Evolutionary conservation across 2,113 vertebrate species (phyloP), one percentile per base, ranked within the genome.

Genomic region (Struthio camelus): DNA sequence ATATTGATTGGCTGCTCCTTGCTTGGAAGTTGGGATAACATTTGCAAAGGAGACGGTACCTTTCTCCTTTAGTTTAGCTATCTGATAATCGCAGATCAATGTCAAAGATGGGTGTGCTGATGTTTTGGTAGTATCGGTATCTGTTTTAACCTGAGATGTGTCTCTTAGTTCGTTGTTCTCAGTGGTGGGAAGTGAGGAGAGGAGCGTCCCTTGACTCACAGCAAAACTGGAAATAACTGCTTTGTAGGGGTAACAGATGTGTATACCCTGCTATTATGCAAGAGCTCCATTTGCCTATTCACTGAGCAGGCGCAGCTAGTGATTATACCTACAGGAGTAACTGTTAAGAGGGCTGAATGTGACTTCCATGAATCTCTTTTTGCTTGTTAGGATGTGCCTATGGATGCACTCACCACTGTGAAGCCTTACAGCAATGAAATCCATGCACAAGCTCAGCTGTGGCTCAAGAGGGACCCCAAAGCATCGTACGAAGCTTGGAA

Each of bases 381-480:
- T 71, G 6, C 85, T 89, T 76, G 7, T 48, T 83, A 99, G 99
- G 99, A 99, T 93, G 97, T 99, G 93, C 99, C 99, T 6, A 97
- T 98, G 6, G 99, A 99, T 64, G 98, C 99, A 62, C 98, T 99
- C 80, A 99, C 99, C 81, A 99, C 99, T 27, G 99, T 99, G 73
- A 99, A 99, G 94, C 99, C 99, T 9, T 99, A 99, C 98, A 99
- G 99, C 97, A 99, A 99, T 54, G 99, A 99, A 98, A 99, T 99
- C 95, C 99, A 99, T 9, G 99, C 99, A 32, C 99, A 99, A 97
- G 99, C 99, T 87, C 99, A 99, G 88, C 98, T 99, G 66, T 99
- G 99, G 99, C 99, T 99, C 89, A 99, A 99, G 98, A 99, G 99
- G 95, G 99, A 99, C 75, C 99, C 99, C 67, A 99, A 99, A 96